Conservation (phyloP, 2,888 invertebrate genomes). For the Lasioglossum villosulum region DNA sequence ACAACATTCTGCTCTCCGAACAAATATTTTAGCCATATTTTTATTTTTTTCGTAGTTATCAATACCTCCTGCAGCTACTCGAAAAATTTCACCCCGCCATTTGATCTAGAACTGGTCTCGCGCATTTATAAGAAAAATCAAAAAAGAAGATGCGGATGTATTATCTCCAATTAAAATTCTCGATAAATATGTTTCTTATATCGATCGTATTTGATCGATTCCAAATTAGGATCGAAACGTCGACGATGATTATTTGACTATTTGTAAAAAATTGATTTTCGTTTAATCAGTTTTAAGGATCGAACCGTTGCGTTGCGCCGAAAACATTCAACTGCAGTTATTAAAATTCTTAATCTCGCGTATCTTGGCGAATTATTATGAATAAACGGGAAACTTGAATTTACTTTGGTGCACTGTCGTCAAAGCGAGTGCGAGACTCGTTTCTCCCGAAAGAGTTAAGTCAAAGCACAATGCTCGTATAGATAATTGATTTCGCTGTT, state of each 20-base stretch:
- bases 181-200: no score
- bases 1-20: not conserved
- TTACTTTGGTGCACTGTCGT: not conserved
- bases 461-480: slow-evolving; percentile 18
- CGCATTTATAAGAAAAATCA: not conserved
- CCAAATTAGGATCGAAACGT: no score
- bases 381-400: not conserved
- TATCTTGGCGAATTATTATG: not conserved
- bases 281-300: no score
- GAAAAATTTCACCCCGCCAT: not conserved
- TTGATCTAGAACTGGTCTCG: no score
- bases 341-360: no score
- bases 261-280: no score
- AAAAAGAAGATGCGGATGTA: not conserved
- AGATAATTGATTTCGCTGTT: slow-evolving; percentile 36
- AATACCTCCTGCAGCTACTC: no score
- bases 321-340: no score
- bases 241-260: no score
- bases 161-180: not conserved
- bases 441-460: slow-evolving; percentile 18
- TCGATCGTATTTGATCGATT: no score
- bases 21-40: not conserved
- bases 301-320: no score
- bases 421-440: not conserved
- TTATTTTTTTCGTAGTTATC: not conserved